A percentile compares a stretch with the other conserved stretches of the same genome.
These are phyloP conservation scores for Smutsia temminckii DNA, from an alignment of 2,797 vertebrate genomes.

Conservation along the genomic window DNA sequence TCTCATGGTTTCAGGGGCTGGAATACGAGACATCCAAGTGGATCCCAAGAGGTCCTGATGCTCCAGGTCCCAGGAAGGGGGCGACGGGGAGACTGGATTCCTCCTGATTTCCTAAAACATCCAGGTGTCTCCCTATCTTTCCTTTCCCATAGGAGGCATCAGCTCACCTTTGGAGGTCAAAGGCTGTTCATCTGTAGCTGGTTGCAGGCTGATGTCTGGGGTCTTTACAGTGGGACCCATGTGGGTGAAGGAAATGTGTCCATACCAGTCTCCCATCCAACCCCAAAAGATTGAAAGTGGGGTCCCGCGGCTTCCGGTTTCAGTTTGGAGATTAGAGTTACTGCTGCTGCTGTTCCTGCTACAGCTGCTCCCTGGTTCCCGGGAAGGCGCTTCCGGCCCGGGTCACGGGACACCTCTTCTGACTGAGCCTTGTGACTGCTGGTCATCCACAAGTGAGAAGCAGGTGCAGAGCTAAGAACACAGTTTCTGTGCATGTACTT, in stretches of 20 bases:
- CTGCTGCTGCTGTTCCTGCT: background rate
- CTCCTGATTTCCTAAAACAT: constrained; percentile 17
- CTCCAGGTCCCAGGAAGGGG: background rate
- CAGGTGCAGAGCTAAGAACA: background rate
- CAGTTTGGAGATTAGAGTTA: constrained; percentile 10
- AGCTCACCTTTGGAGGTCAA: constrained; percentile 51
- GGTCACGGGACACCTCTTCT: background rate
- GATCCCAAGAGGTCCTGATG: background rate
- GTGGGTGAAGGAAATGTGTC: constrained; percentile 53
- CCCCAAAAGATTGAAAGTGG: background rate
- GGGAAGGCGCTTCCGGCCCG: background rate
- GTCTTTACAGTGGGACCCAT: constrained; percentile 44
- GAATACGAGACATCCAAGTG: background rate
- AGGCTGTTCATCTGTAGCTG: constrained; percentile 31
- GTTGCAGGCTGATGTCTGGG: constrained; percentile 57
- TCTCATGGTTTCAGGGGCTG: background rate
- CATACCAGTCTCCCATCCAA: background rate
- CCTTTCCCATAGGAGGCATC: constrained; percentile 48
- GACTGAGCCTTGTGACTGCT: background rate
- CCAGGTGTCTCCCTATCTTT: background rate
- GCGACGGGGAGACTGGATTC: background rate
- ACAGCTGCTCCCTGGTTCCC: background rate
- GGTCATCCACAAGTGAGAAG: background rate
- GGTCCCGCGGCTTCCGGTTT: background rate
- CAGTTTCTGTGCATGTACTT: background rate